Conservation (phyloP, 2,888 invertebrate genomes). For the Osmoderma eremita region DNA sequence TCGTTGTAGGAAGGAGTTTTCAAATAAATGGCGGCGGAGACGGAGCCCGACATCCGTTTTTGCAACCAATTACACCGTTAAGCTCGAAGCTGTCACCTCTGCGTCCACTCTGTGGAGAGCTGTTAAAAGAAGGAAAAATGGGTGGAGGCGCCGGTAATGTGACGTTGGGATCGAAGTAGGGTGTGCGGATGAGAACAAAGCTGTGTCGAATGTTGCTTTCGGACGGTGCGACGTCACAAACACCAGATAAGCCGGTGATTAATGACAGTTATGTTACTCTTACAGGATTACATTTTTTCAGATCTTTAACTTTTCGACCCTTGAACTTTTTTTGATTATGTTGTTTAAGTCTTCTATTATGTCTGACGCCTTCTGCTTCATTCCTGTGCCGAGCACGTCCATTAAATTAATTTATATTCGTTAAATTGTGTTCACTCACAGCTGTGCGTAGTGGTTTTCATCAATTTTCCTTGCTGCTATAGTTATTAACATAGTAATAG, state of each 20-base stretch:
- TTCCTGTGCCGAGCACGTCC: conserved; percentile 28
- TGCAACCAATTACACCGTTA: conserved; percentile 47
- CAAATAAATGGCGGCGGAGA: conserved; percentile 49
- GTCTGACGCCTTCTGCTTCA: conserved; percentile 2
- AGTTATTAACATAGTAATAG: too few relatives aligned
- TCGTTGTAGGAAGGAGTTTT: conserved; percentile 44
- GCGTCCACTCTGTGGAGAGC: conserved; percentile 39
- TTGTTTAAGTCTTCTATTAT: conserved; percentile 7
- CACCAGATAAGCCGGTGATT: conserved; percentile 58
- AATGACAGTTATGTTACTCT: conserved; percentile 58
- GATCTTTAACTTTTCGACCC: conserved; percentile 52
- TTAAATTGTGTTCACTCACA: conserved; percentile 2
- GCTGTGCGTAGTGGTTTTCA: background rate
- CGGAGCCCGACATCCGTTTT: conserved; percentile 47
- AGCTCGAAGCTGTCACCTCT: conserved; percentile 46
- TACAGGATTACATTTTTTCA: conserved; percentile 56
- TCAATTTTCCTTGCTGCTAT: too few relatives aligned
- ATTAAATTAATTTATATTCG: conserved; percentile 39
- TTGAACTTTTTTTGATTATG: conserved; percentile 46
- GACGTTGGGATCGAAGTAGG: conserved; percentile 14
- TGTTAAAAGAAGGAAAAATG: conserved; percentile 35
- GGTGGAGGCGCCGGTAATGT: conserved; percentile 16
- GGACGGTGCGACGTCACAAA: conserved; percentile 55
- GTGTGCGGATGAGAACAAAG: conserved; percentile 46
- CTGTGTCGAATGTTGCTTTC: conserved; percentile 48